Base-by-base conservation (phyloP, 2,113 vertebrate genomes). In the Prietella phreatophila region DNA sequence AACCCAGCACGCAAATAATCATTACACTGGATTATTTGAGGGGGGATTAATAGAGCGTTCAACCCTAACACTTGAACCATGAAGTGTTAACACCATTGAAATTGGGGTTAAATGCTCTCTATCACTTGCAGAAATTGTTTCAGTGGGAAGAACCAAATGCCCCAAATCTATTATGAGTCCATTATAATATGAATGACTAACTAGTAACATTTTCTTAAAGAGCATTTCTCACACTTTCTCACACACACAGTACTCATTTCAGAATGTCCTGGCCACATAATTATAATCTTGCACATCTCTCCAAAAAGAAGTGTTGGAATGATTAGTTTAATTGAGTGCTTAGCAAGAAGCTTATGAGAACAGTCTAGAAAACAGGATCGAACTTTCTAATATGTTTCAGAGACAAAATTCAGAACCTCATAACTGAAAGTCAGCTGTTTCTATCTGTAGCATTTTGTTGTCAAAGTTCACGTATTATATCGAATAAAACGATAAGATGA, bases 281-380 rank as follows among this genome's bases (percentile, higher is more conserved):
- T 65, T 86, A 69, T 86, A 82, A 76, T 78, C 76, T 20, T 61
- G 47, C 55, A 69, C 61, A 47, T 36, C 25, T 82, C 36, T 39
- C 25, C 30, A 63, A 53, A 85, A 85, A 55, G 80, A 55, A 63
- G 76, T 47, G 15, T 33, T 63, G 6, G 50, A 22, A 63, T 25
- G 42, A 47, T 75, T 86, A 82, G 55, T 82, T 63, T 76, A 86
- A 83, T 76, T 30, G 81, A 55, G 47, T 76, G 47, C 88, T 82
- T 86, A 50, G 50, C 50, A 47, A 80, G n/a, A 88, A 30, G 73
- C n/a, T 67, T 83, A 83, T 56, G 55, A 86, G 30, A 58, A 82
- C 36, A 65, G 85, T 27, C 19, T 36, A 13, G 14, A 67, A 53
- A 83, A 55, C 80, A 63, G 61, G 58, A 60, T 1, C 25, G 8